Evolutionary conservation across 2,113 vertebrate genomes (phyloP).

Genomic region (Diadophis punctatus): DNA sequence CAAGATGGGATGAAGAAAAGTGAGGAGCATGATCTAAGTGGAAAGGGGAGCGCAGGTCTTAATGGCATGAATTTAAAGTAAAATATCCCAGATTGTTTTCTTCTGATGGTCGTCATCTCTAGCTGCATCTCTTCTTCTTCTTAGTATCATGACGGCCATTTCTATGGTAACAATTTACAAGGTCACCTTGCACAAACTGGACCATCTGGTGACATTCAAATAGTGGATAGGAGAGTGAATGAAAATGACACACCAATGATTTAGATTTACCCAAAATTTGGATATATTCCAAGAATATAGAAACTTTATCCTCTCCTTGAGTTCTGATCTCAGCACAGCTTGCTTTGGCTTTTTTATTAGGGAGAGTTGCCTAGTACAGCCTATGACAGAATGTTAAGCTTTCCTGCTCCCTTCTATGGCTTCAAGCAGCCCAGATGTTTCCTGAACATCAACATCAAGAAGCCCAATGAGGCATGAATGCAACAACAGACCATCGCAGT

Average conservation of each 20-base stretch:
- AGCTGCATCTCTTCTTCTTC: background rate
- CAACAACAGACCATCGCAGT: slow-evolving; percentile 46
- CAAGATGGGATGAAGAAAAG: background rate
- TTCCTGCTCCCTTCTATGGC: slow-evolving; percentile 27
- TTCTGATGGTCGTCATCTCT: background rate
- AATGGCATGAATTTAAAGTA: background rate
- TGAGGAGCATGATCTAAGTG: background rate
- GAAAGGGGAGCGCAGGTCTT: background rate
- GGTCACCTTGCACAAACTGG: slow-evolving; percentile 28
- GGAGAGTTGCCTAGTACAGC: background rate
- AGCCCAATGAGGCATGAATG: slow-evolving; percentile 61
- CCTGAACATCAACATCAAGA: slow-evolving; percentile 52
- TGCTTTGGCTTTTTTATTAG: background rate
- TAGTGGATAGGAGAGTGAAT: background rate
- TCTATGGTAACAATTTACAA: slow-evolving; percentile 23
- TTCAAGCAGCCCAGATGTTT: slow-evolving; percentile 69
- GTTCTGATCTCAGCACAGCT: background rate
- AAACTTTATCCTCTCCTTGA: background rate
- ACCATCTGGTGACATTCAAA: slow-evolving; percentile 48
- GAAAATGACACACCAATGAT: background rate
- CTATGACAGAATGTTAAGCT: fast-evolving
- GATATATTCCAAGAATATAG: background rate
- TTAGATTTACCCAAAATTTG: background rate
- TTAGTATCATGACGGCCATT: slow-evolving; percentile 17
- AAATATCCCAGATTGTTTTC: background rate